Evolutionary conservation across 2,797 vertebrate genomes (phyloP).

Genomic region (Ptychobarbus kaznakovi): DNA sequence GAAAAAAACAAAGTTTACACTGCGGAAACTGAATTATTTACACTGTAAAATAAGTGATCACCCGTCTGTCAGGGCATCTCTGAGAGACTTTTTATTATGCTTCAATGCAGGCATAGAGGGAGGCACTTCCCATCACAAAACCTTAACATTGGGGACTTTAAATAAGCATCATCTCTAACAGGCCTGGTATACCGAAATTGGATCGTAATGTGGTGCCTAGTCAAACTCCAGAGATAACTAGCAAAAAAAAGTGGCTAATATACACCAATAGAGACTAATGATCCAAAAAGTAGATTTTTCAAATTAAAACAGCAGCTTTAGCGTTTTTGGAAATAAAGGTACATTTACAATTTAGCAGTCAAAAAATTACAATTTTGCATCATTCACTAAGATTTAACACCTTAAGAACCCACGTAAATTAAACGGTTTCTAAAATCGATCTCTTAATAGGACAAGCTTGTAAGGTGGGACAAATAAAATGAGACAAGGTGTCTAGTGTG

Average conservation of each 20-base stretch:
- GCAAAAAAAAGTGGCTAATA: background rate
- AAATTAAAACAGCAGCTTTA: slow-evolving; percentile 13
- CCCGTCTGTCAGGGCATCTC: slow-evolving; percentile 56
- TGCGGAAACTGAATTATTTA: slow-evolving; percentile 73
- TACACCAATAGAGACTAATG: background rate
- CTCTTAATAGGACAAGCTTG: background rate
- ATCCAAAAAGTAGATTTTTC: background rate
- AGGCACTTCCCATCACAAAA: slow-evolving; percentile 76
- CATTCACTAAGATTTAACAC: background rate
- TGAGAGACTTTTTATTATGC: slow-evolving; percentile 63
- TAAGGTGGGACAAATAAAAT: slow-evolving; percentile 1
- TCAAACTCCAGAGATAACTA: background rate
- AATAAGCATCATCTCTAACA: slow-evolving; percentile 49
- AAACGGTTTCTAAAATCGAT: background rate
- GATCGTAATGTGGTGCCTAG: background rate
- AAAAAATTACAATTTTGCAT: background rate
- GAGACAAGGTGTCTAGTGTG: background rate
- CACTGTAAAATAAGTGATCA: slow-evolving; percentile 64
- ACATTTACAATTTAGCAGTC: background rate
- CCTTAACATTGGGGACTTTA: slow-evolving; percentile 67
- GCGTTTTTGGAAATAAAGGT: background rate
- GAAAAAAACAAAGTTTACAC: slow-evolving; percentile 66
- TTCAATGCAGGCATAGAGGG: slow-evolving; percentile 55
- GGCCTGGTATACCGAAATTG: background rate
- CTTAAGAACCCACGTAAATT: background rate